Evolutionary conservation across 2,797 vertebrate species (phyloP).

Genomic region (Cossypha niveicapilla): DNA sequence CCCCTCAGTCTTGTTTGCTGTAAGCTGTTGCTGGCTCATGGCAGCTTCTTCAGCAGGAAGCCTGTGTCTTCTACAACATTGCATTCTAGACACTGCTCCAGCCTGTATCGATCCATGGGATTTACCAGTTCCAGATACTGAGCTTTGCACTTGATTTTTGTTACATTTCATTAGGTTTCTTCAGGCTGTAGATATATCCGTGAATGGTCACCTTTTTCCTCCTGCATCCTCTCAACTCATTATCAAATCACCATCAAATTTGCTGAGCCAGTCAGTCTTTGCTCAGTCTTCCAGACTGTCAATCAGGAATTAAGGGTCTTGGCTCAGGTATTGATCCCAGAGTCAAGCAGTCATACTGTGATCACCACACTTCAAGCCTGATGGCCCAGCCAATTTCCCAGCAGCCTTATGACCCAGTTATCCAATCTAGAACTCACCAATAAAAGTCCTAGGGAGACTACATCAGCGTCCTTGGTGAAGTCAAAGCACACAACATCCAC

Average conservation of each 20-base stretch:
- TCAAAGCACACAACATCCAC: not conserved
- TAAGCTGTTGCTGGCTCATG: not conserved
- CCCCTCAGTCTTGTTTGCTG: not conserved
- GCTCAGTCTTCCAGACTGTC: not conserved
- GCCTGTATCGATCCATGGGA: not conserved
- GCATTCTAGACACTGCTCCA: not conserved
- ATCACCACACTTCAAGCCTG: not conserved
- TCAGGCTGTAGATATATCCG: not conserved
- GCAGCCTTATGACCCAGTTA: not conserved
- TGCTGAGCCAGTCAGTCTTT: not conserved
- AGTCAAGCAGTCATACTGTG: not conserved
- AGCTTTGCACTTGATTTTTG: not conserved
- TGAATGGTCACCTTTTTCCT: not conserved
- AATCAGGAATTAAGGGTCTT: not conserved
- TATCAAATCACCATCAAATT: not conserved
- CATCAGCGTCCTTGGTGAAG: not conserved
- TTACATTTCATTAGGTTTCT: not conserved
- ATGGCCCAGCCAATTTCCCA: not conserved
- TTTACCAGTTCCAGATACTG: not conserved
- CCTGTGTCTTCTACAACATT: accelerated
- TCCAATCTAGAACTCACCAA: not conserved
- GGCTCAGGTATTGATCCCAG: not conserved
- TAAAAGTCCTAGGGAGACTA: not conserved
- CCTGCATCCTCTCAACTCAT: not conserved
- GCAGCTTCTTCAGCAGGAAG: not conserved